Conservation (phyloP, 2,113 vertebrate genomes). For the Nanger granti region DNA sequence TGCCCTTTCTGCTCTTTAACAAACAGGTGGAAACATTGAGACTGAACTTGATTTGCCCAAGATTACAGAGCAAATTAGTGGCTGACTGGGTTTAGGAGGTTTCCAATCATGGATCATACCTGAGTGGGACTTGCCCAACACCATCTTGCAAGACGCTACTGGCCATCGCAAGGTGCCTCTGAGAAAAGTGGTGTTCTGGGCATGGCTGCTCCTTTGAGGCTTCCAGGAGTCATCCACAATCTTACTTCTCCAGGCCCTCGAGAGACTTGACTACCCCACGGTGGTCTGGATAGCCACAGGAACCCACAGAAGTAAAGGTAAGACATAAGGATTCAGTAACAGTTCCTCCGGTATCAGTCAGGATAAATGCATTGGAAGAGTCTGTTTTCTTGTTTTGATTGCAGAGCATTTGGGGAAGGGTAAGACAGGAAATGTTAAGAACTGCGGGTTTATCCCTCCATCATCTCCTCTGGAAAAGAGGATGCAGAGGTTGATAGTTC, state of each 20-base stretch:
- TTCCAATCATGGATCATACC: neutral
- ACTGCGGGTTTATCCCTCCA: neutral
- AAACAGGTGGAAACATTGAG: conserved; percentile 5
- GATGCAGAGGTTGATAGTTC: neutral
- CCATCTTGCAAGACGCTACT: neutral
- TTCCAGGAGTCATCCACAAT: neutral
- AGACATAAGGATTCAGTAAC: neutral
- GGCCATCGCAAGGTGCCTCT: neutral
- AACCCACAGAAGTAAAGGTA: neutral
- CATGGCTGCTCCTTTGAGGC: neutral
- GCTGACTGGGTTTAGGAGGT: neutral
- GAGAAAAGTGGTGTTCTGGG: neutral
- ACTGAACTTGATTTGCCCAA: neutral
- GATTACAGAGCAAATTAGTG: neutral
- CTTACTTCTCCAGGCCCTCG: neutral
- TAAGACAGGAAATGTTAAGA: neutral
- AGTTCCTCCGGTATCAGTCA: neutral
- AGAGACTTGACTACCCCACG: neutral
- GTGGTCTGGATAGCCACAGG: neutral
- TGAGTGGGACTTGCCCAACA: neutral
- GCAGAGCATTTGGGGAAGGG: neutral
- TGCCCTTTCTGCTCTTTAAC: neutral
- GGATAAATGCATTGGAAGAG: neutral
- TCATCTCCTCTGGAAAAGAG: neutral
- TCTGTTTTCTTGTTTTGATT: neutral